Conservation (phyloP, 1,140 invertebrate species). For the Heliconius congener region DNA sequence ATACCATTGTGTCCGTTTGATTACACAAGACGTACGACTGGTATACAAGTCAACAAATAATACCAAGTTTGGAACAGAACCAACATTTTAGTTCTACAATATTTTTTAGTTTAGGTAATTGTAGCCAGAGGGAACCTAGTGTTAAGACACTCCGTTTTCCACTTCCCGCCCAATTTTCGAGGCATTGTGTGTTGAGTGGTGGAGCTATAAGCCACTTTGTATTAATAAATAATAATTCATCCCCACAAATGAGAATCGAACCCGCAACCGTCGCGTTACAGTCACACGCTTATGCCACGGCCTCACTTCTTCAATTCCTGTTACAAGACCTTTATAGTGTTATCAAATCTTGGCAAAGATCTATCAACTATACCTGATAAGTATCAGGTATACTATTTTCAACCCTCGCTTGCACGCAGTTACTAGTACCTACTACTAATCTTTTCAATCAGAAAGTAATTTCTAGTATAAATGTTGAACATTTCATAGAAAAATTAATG, state of each 20-base stretch:
- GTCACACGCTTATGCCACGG: too few species aligned
- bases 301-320: too few species aligned
- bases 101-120: too few species aligned
- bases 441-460: conserved; percentile 2
- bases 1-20: conserved; percentile 37
- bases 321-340: background rate
- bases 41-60: conserved; percentile 45
- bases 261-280: too few species aligned
- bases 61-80: conserved; percentile 42
- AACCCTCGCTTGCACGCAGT: background rate
- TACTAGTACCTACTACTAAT: background rate
- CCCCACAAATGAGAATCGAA: too few species aligned
- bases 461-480: background rate
- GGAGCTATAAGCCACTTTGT: too few species aligned
- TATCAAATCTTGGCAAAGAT: conserved; percentile 18
- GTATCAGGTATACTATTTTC: background rate
- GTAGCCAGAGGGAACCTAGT: background rate
- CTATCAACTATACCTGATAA: background rate
- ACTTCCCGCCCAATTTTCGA: too few species aligned
- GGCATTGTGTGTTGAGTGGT: too few species aligned
- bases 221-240: too few species aligned
- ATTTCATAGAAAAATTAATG: background rate
- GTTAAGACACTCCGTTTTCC: background rate
- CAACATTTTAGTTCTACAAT: conserved; percentile 34
- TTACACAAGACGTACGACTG: conserved; percentile 38